Evolutionary conservation across 1,140 invertebrate genomes (phyloP), one percentile per base, ranked within the genome.

Genomic region (Nymphalis io): DNA sequence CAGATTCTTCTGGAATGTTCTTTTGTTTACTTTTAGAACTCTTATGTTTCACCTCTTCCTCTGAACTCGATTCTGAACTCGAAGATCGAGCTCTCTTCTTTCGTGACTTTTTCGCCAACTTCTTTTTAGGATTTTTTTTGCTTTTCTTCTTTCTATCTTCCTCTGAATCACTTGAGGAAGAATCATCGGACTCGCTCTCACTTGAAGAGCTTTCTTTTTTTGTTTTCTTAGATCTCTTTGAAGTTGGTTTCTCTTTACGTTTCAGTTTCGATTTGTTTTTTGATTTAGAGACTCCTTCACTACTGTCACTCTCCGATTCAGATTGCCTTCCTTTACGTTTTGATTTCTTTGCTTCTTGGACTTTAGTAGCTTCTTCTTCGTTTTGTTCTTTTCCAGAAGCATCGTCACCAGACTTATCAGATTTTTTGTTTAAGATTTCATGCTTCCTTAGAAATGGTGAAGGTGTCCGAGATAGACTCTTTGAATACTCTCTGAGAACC

Each of bases 401-500:
- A 42, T 88, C 89, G 75, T 92, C 88, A 10, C 80, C 85, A 16
- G 86, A 88, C 68, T 83, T 84, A 18, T 92, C 91, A 2, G 85
- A 84, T 66, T 92, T 92, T 63, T 92, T 92, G 33, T 82, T 91
- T 68, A 93, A 92, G n/a, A 95, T 93, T 83, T 96, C 95, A 75
- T 95, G 94, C 58, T 95, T 94, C 87, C 96, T 95, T 66, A 96
- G 94, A 87, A 96, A 96, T 55, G 96, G 95, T 20, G 95, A 96
- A 20, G 96, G 95, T 1, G 96, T 96, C 69, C 96, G 93, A 10
- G 95, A 96, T 18, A 96, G 90, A 79, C 95, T 96, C 86, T 93
- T 93, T 20, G 94, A 95, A 81, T 94, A 95, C 62, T 93, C 84
- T 44, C 88, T 80, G 38, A 84, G 68, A 6, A 66, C 72, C 1